Percentiles rank a stretch among this genome's conserved stretches.
phyloP scores from a whole-genome alignment of 2,797 vertebrate genomes.

The Staurois parvus region DNA sequence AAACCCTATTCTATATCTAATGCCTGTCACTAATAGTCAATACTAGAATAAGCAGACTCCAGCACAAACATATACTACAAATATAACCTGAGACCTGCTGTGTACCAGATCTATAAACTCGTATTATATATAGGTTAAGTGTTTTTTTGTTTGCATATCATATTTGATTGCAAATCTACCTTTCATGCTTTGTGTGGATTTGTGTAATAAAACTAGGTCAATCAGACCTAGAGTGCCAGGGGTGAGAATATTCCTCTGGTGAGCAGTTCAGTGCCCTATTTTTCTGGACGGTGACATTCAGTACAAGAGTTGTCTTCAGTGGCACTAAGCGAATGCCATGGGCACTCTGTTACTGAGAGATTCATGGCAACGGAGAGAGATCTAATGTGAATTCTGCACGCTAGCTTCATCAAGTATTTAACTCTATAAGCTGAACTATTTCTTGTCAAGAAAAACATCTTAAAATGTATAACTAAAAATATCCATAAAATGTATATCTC shows the following conservation, averaged over 20 bases:
- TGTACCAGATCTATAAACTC: neutral
- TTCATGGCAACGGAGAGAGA: neutral
- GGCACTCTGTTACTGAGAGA: constrained; percentile 61
- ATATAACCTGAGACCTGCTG: neutral
- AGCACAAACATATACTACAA: neutral
- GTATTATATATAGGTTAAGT: neutral
- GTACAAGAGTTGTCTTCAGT: constrained; percentile 57
- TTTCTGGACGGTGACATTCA: constrained; percentile 66
- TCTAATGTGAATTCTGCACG: neutral
- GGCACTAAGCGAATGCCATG: constrained; percentile 57
- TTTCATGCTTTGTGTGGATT: constrained; percentile 22
- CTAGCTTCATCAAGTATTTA: constrained; percentile 26
- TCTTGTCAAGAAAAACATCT: neutral
- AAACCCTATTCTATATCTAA: neutral
- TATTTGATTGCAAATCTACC: constrained; percentile 27
- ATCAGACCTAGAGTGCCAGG: constrained; percentile 54
- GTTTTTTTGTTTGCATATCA: neutral
- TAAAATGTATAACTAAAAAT: neutral
- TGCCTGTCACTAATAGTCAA: neutral
- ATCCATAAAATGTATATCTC: too few relatives aligned
- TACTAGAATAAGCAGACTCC: neutral
- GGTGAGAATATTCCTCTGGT: constrained; percentile 69
- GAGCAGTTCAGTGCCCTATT: constrained; percentile 60
- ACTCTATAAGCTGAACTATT: constrained; percentile 12
- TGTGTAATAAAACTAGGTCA: constrained; percentile 67